Conservation (phyloP, 2,113 vertebrate species). For the Chaetodon auriga region DNA sequence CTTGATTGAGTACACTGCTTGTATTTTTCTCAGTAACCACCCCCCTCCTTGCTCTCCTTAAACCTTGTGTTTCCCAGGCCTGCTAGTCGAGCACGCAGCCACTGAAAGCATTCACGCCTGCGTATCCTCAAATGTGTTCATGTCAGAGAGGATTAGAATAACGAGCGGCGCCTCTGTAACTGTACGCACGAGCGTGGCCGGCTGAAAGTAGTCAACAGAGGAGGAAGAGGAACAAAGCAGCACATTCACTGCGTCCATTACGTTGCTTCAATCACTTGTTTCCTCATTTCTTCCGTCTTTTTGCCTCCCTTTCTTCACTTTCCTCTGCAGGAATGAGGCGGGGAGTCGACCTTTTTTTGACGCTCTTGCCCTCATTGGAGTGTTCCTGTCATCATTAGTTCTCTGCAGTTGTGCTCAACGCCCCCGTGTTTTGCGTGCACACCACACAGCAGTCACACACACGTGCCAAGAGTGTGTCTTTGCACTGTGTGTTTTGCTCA, state of each 20-base stretch:
- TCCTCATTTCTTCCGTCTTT: constrained; percentile 45
- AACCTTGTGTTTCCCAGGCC: constrained; percentile 64
- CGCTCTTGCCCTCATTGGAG: constrained; percentile 9
- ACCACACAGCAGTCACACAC: constrained; percentile 7
- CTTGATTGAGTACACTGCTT: constrained; percentile 64
- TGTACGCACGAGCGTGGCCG: constrained; percentile 18
- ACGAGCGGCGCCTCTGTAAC: constrained; percentile 39
- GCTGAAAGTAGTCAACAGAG: constrained; percentile 9
- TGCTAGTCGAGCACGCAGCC: constrained; percentile 25
- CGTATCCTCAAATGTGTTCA: constrained; percentile 56
- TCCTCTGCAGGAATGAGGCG: constrained; percentile 8
- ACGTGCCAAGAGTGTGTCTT: constrained; percentile 38
- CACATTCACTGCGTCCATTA: constrained; percentile 32
- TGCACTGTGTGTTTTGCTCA: constrained; percentile 40
- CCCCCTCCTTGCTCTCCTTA: constrained; percentile 23
- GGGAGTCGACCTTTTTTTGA: constrained; percentile 8
- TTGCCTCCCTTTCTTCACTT: constrained; percentile 18
- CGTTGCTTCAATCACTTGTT: constrained; percentile 24
- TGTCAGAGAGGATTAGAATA: constrained; percentile 59
- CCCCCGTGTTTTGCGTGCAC: constrained; percentile 41
- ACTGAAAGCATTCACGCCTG: constrained; percentile 42
- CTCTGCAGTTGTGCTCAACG: neutral
- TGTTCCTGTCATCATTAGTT: constrained; percentile 41
- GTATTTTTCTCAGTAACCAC: constrained; percentile 58
- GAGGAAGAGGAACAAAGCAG: constrained; percentile 52